These are phyloP conservation scores for Drosophila rufa DNA, from an alignment of 1,140 invertebrate species.

Conservation along the genomic window DNA sequence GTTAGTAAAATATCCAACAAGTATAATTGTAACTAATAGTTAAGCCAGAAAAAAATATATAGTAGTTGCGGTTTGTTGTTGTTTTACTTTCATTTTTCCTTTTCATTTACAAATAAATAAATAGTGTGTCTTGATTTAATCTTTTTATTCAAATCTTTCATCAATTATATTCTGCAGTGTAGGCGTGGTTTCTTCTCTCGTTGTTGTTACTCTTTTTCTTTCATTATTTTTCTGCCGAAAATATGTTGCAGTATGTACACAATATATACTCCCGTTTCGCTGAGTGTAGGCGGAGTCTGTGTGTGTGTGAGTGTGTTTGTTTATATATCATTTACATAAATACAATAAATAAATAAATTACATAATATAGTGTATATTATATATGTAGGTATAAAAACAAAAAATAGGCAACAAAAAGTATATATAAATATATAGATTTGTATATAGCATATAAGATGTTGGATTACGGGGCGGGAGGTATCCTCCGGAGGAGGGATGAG, in stretches of 20 bases:
- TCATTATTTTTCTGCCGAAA: constrained; percentile 9
- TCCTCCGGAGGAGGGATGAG: neutral
- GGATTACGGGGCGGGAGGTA: neutral
- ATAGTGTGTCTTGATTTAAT: constrained; percentile 64
- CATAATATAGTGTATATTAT: constrained; percentile 43
- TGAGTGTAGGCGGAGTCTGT: constrained; percentile 29
- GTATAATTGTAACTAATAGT: constrained; percentile 80
- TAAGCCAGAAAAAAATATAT: constrained; percentile 74
- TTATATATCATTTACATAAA: constrained; percentile 73
- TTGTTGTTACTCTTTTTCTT: constrained; percentile 10
- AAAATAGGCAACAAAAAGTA: constrained; percentile 74
- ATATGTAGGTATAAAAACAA: constrained; percentile 64
- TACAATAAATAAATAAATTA: constrained; percentile 82
- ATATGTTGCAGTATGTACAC: constrained; percentile 64
- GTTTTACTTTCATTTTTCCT: constrained; percentile 3
- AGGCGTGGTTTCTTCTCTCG: constrained; percentile 27
- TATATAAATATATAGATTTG: constrained; percentile 28
- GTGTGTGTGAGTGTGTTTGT: constrained; percentile 27
- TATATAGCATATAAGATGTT: constrained; percentile 30
- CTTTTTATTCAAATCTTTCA: constrained; percentile 25
- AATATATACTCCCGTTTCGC: constrained; percentile 43
- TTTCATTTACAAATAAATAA: constrained; percentile 75
- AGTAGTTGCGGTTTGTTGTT: constrained; percentile 59
- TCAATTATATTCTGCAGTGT: constrained; percentile 47
- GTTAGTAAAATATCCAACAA: constrained; percentile 83